phyloP scores from a whole-genome alignment of 2,888 invertebrate genomes.

The Euzophera pinguis region DNA sequence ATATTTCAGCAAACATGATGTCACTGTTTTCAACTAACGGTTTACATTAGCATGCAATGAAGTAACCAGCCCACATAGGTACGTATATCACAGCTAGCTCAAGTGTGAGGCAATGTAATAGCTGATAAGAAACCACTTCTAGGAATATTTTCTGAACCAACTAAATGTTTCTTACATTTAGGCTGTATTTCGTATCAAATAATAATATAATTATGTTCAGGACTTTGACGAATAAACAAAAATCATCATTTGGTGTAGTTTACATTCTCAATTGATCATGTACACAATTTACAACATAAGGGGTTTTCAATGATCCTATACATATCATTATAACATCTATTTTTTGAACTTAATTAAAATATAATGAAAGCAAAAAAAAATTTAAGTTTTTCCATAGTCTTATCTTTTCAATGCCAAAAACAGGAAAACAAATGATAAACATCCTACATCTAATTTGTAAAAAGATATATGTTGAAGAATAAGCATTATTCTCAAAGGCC shows the following conservation, averaged over 20 bases:
- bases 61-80: neutral
- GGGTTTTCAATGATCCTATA: too few relatives aligned
- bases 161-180: neutral
- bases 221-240: too few relatives aligned
- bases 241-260: too few relatives aligned
- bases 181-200: too few relatives aligned
- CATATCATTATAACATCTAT: too few relatives aligned
- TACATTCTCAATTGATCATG: too few relatives aligned
- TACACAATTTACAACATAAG: too few relatives aligned
- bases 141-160: neutral
- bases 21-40: conserved; percentile 30
- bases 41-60: conserved; percentile 25
- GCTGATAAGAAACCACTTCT: neutral
- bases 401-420: neutral
- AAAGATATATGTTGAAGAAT: neutral
- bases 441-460: neutral
- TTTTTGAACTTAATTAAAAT: too few relatives aligned
- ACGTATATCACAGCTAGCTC: neutral
- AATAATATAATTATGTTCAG: too few relatives aligned
- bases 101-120: neutral
- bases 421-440: neutral
- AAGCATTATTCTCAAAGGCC: neutral
- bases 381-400: too few relatives aligned
- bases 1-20: conserved; percentile 38
- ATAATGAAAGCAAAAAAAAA: too few relatives aligned